Evolutionary conservation across 2,797 vertebrate genomes (phyloP), one percentile per base, ranked within the genome.

Genomic region (Schizopygopsis pylzovi): DNA sequence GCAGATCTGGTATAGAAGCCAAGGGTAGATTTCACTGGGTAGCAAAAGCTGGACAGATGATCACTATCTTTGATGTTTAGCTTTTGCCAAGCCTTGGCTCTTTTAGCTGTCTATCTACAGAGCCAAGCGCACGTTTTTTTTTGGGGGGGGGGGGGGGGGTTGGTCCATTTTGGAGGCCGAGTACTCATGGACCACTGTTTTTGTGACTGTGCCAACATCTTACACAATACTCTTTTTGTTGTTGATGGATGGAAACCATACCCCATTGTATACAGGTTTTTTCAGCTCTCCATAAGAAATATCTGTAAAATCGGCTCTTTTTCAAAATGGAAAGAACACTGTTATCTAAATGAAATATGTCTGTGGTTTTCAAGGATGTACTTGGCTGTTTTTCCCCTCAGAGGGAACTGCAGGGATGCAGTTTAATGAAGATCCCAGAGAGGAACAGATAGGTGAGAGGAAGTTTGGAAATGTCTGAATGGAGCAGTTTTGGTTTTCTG

Each of bases 301-400:
- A 54, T 25, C 59, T 11, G 54, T 59, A 71, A 87, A 83, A 77
- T 86, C 63, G 49, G 79, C 75, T 71, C 73, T 77, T 54, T 39
- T 79, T 81, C 78, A 72, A 67, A 84, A 85, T 87, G 82, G 87
- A 88, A 90, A 90, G 56, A 86, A 87, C 61, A 82, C 79, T 71
- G 86, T 88, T 87, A 87, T 90, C 87, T 88, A 75, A 88, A 84
- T 88, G 82, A 90, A 90, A 87, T 86, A 90, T 91, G 87, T 83
- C 88, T 87, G 86, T 71, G 84, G 80, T 87, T 90, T 86, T 88
- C 87, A 85, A 88, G 70, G 82, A 90, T 89, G 76, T 78, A 28
- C 81, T 47, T 87, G 76, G 54, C 71, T 56, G 15, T 79, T 75
- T 70, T 65, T 22, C 49, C 65, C 20, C 22, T 28, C 39, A 16